Evolutionary conservation across 2,797 vertebrate species (phyloP).

Genomic region (Mustela erminea): DNA sequence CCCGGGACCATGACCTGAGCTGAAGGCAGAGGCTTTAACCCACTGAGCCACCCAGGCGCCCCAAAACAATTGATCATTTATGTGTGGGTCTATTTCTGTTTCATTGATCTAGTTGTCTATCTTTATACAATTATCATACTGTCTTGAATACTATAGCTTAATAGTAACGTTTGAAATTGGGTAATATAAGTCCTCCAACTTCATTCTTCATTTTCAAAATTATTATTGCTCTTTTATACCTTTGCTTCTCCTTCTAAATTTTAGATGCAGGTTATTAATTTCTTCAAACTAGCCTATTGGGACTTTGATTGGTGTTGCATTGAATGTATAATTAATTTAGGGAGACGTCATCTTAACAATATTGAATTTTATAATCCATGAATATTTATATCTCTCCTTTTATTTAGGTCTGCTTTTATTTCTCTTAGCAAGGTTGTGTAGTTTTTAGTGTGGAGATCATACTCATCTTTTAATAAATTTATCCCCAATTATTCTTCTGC

Average conservation of each 20-base stretch:
- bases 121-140: background rate
- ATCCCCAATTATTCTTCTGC: background rate
- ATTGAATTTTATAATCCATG: background rate
- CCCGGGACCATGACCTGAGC: no score
- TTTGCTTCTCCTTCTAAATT: background rate
- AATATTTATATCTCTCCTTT: background rate
- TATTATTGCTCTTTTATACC: background rate
- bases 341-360: background rate
- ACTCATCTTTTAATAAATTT: background rate
- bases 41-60: no score
- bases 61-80: background rate
- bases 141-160: constrained; percentile 4
- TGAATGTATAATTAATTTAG: background rate
- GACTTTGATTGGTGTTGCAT: background rate
- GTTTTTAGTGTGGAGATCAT: background rate
- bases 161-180: constrained; percentile 5
- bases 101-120: background rate
- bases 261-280: background rate
- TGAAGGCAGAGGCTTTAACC: no score
- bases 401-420: constrained; percentile 3
- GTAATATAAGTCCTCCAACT: background rate
- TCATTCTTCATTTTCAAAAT: background rate
- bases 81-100: background rate
- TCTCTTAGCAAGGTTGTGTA: background rate
- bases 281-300: background rate